Conservation (phyloP, 2,888 invertebrate species). For the Mesorhabditis spiculigera region DNA sequence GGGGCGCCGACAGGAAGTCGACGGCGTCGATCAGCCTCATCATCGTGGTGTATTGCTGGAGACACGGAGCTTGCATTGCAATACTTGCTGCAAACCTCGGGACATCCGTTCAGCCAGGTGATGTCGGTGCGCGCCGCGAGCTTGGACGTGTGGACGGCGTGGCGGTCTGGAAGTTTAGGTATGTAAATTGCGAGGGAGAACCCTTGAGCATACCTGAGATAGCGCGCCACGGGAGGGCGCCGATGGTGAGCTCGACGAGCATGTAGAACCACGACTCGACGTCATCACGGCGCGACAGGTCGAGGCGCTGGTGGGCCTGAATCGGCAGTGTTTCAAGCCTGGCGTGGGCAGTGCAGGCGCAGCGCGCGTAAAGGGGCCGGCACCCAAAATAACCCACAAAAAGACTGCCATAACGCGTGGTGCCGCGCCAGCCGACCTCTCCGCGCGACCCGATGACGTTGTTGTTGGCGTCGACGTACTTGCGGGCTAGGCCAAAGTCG, state of each 20-base stretch:
- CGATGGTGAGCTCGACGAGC: slow-evolving; percentile 39
- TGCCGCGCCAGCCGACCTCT: slow-evolving; percentile 50
- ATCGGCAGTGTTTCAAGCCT: neutral
- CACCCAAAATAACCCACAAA: neutral
- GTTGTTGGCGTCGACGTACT: slow-evolving; percentile 34
- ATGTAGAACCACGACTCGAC: slow-evolving; percentile 45
- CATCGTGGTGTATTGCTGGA: slow-evolving; percentile 34
- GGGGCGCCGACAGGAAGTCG: slow-evolving; percentile 35
- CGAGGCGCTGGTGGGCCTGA: slow-evolving; percentile 12
- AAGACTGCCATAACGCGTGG: slow-evolving; percentile 43
- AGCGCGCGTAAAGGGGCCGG: neutral
- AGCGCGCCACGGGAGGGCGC: slow-evolving; percentile 41
- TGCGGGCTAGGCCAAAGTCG: slow-evolving; percentile 41
- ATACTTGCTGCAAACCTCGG: neutral
- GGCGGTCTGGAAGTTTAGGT: neutral
- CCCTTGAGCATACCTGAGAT: slow-evolving; percentile 20
- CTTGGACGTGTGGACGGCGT: neutral
- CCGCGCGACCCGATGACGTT: slow-evolving; percentile 31
- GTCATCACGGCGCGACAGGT: slow-evolving; percentile 40
- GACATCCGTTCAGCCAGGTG: neutral
- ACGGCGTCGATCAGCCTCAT: slow-evolving; percentile 38
- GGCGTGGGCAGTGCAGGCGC: too few species aligned
- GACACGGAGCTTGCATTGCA: slow-evolving; percentile 23
- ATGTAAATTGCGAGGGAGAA: neutral
- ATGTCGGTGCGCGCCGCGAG: neutral